phyloP scores from a whole-genome alignment of 2,888 invertebrate species.

The Himalopsyche tibetana region DNA sequence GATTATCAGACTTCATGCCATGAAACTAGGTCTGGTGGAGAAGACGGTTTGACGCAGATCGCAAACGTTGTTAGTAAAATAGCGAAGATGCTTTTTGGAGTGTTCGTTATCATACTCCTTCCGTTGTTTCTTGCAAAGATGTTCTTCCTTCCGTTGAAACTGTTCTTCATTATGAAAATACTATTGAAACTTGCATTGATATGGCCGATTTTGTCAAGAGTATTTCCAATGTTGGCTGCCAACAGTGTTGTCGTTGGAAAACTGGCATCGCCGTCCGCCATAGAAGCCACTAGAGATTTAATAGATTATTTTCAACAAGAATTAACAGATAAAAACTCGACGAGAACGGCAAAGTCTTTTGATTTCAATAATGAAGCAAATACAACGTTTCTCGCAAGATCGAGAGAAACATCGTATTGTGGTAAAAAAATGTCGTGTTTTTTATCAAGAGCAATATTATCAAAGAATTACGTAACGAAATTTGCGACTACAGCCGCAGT shows the following conservation, averaged over 20 bases:
- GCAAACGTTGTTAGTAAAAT: conserved; percentile 69
- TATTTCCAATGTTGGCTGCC: conserved; percentile 71
- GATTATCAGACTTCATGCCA: conserved; percentile 53
- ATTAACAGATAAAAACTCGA: conserved; percentile 47
- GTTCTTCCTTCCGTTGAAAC: conserved; percentile 71
- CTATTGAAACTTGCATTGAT: conserved; percentile 73
- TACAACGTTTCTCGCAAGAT: not conserved
- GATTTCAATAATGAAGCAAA: not conserved
- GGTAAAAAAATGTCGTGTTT: conserved; percentile 59
- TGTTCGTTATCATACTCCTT: conserved; percentile 72
- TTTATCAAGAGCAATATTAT: conserved; percentile 48
- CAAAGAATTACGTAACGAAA: conserved; percentile 53
- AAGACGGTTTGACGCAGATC: conserved; percentile 57
- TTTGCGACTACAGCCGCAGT: conserved; percentile 47
- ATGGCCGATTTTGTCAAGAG: conserved; percentile 75
- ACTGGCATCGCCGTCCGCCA: conserved; percentile 40
- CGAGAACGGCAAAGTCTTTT: conserved; percentile 51
- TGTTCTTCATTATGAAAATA: conserved; percentile 72
- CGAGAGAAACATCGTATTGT: conserved; percentile 47
- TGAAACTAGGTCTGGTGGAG: conserved; percentile 67
- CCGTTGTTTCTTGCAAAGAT: conserved; percentile 73
- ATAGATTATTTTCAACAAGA: conserved; percentile 46
- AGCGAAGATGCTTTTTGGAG: conserved; percentile 75
- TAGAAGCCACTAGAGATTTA: conserved; percentile 56
- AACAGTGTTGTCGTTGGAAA: conserved; percentile 53